Evolutionary conservation across 1,140 invertebrate genomes (phyloP).

Genomic region (Euura saliciscinereae): DNA sequence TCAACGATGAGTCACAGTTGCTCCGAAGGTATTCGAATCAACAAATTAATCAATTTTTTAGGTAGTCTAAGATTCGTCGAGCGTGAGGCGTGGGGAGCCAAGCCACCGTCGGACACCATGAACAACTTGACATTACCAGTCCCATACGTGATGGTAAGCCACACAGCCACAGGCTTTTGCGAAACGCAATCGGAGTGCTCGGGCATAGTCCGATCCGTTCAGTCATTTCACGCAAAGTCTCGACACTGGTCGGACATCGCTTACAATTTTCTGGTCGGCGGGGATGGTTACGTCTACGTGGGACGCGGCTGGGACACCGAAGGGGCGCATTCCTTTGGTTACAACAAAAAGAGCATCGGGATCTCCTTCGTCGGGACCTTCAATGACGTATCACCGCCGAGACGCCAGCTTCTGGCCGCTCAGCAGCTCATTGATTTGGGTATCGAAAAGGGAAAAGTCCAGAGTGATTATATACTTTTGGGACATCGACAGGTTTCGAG

Average conservation of each 20-base stretch:
- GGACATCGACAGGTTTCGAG: constrained; percentile 44
- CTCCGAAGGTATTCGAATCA: no score
- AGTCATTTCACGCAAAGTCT: constrained; percentile 76
- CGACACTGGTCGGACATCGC: constrained; percentile 70
- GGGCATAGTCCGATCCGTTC: constrained; percentile 64
- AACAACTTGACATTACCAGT: constrained; percentile 65
- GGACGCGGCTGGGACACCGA: constrained; percentile 76
- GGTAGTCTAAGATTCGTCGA: constrained; percentile 44
- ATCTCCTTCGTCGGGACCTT: constrained; percentile 75
- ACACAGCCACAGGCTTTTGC: constrained; percentile 66
- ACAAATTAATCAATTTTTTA: no score
- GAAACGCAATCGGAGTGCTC: constrained; percentile 58
- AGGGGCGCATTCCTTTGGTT: constrained; percentile 69
- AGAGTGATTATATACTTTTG: constrained; percentile 44
- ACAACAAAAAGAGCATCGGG: constrained; percentile 69
- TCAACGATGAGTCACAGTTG: no score
- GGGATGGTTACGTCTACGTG: constrained; percentile 76
- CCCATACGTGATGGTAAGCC: constrained; percentile 79
- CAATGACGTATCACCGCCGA: constrained; percentile 38
- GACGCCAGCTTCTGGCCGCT: constrained; percentile 33
- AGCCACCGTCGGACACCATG: constrained; percentile 55
- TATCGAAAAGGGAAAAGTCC: constrained; percentile 36
- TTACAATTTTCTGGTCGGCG: constrained; percentile 80
- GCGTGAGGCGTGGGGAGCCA: constrained; percentile 68
- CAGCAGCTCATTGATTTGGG: constrained; percentile 38